Conservation (phyloP, 2,888 invertebrate species). For the Octonoba sinensis region DNA sequence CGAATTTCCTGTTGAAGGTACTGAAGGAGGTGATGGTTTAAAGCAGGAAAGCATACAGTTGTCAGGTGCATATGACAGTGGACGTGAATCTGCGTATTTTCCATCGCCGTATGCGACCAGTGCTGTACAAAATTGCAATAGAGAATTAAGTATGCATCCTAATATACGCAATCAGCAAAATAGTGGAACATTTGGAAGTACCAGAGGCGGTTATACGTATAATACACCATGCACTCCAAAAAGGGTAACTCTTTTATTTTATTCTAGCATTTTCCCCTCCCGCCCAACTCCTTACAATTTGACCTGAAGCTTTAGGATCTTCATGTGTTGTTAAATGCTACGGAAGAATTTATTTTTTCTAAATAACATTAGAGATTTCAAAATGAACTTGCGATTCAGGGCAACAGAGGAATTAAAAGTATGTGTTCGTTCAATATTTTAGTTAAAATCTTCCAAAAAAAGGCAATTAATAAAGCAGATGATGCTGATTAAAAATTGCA, state of each 20-base stretch:
- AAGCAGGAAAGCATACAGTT: constrained; percentile 52
- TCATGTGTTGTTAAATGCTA: no score
- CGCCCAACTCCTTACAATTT: no score
- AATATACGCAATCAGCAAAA: constrained; percentile 38
- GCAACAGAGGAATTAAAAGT: no score
- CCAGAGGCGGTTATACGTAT: constrained; percentile 58
- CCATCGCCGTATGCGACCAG: constrained; percentile 64
- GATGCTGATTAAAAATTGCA: no score
- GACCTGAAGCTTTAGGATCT: no score
- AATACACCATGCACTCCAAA: constrained; percentile 57
- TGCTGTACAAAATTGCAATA: constrained; percentile 44
- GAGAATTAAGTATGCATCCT: constrained; percentile 26
- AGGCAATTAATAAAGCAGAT: no score
- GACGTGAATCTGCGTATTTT: constrained; percentile 61
- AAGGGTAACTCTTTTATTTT: constrained; percentile 27
- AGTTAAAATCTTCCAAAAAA: no score
- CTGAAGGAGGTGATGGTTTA: constrained; percentile 57
- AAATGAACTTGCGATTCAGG: no score
- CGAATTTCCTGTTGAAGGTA: constrained; percentile 11
- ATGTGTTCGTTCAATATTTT: no score
- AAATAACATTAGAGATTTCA: no score
- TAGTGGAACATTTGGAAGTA: constrained; percentile 57
- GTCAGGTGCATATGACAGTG: constrained; percentile 51
- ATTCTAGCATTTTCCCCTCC: background rate
- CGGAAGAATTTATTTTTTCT: no score